These are phyloP conservation scores for Parthenolecanium corni DNA, from an alignment of 2,888 invertebrate genomes.

Conservation along the genomic window DNA sequence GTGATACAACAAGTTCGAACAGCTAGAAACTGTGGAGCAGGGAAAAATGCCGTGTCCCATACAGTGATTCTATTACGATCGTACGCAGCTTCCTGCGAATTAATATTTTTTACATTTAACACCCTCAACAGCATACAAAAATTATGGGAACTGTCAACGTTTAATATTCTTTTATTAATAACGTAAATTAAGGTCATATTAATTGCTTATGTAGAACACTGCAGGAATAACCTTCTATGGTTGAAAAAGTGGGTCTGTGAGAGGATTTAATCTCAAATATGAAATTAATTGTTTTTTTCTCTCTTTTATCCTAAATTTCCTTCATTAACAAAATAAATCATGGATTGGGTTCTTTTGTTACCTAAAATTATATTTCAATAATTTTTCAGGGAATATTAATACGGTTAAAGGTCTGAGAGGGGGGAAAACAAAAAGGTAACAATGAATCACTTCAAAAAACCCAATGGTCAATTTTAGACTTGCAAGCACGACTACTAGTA, in stretches of 20 bases:
- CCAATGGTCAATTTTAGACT: too few species aligned
- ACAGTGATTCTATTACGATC: not conserved
- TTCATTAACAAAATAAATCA: not conserved
- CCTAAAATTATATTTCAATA: too few species aligned
- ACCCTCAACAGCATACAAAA: conserved; percentile 18
- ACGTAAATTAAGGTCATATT: conserved; percentile 19
- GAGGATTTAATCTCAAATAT: not conserved
- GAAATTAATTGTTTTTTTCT: not conserved
- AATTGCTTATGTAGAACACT: conserved; percentile 9
- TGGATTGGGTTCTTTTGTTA: not conserved
- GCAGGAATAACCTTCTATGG: not conserved
- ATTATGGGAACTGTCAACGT: conserved; percentile 26
- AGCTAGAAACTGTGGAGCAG: not conserved
- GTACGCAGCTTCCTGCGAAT: conserved; percentile 6
- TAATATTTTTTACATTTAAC: conserved; percentile 9
- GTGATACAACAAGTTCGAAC: not conserved
- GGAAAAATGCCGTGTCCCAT: not conserved
- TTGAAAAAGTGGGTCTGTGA: not conserved
- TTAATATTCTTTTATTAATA: conserved; percentile 16
- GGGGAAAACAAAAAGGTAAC: too few species aligned
- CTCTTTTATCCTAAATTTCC: not conserved
- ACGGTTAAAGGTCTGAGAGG: too few species aligned
- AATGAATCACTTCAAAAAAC: too few species aligned
- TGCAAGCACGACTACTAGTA: too few species aligned
- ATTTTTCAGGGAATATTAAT: too few species aligned